These are phyloP conservation scores for Malacoraja senta DNA, from an alignment of 2,797 vertebrate genomes.

Conservation along the genomic window DNA sequence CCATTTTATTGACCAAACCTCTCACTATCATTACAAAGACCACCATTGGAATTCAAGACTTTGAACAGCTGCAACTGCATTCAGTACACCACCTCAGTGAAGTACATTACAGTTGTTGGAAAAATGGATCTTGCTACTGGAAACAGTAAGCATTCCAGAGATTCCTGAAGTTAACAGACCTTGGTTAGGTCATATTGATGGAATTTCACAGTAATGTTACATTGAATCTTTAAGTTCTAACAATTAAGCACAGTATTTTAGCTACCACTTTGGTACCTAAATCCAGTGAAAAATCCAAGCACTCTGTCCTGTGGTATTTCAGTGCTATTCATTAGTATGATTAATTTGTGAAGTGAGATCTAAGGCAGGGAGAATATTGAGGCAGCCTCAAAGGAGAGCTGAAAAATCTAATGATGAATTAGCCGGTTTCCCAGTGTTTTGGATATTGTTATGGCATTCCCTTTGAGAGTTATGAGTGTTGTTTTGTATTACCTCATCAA, in stretches of 20 bases:
- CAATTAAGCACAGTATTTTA: slow-evolving; percentile 22
- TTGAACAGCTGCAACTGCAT: slow-evolving; percentile 12
- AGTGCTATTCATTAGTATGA: background rate
- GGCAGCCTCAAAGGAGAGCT: background rate
- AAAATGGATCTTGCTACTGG: slow-evolving; percentile 35
- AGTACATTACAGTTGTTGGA: slow-evolving; percentile 22
- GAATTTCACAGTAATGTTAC: slow-evolving; percentile 35
- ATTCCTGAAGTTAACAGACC: slow-evolving; percentile 35
- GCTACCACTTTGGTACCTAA: background rate
- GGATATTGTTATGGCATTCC: background rate
- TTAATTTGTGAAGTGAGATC: slow-evolving; percentile 5
- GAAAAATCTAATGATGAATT: background rate
- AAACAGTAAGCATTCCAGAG: slow-evolving; percentile 29
- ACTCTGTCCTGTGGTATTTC: background rate
- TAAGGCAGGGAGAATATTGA: background rate
- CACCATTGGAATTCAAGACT: slow-evolving; percentile 22
- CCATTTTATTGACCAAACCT: background rate
- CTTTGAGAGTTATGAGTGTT: background rate
- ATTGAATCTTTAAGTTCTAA: slow-evolving; percentile 20
- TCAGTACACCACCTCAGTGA: slow-evolving; percentile 12
- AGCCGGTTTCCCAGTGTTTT: background rate
- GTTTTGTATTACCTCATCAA: background rate
- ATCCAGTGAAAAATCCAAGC: background rate
- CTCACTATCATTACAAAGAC: background rate
- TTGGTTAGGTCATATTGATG: slow-evolving; percentile 32